A percentile compares a stretch with the other conserved stretches of the same genome.
Conservation (phyloP, 2,797 vertebrate species). For the Rhinoraja longicauda region DNA sequence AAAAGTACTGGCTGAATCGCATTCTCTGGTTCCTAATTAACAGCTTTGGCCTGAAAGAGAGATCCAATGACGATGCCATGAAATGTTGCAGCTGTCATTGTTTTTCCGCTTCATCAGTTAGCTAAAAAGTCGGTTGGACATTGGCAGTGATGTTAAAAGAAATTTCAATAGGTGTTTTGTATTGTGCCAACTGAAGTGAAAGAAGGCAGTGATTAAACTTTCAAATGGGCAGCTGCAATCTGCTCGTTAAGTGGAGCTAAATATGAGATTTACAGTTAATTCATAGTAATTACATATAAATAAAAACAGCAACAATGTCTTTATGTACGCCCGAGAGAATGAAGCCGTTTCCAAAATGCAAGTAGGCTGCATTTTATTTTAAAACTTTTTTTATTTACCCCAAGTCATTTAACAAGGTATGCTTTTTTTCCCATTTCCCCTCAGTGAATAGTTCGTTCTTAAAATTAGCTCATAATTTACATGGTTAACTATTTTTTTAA, state of each 20-base stretch:
- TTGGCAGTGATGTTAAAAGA: constrained; percentile 67
- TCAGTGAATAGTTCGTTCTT: background rate
- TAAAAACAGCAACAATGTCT: constrained; percentile 49
- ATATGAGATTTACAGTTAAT: constrained; percentile 71
- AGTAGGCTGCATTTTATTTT: background rate
- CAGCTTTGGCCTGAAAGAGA: constrained; percentile 66
- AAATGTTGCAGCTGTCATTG: constrained; percentile 76
- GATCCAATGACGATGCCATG: constrained; percentile 68
- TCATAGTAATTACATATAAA: constrained; percentile 66
- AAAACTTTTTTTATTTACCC: background rate
- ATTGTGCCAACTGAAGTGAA: constrained; percentile 66
- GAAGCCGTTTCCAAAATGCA: constrained; percentile 19
- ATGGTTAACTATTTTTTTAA: background rate
- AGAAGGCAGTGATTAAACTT: constrained; percentile 75
- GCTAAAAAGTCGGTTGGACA: constrained; percentile 70
- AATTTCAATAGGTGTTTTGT: constrained; percentile 75
- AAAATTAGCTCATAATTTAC: background rate
- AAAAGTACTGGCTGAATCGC: constrained; percentile 62
- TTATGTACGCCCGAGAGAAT: constrained; percentile 6
- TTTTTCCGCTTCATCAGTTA: constrained; percentile 74
- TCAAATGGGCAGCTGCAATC: constrained; percentile 69
- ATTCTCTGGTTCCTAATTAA: constrained; percentile 76
- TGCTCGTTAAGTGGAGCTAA: constrained; percentile 67
- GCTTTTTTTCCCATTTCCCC: background rate
- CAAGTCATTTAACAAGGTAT: constrained; percentile 1